Conservation (phyloP, 2,888 invertebrate species). For the Cepaea hortensis region DNA sequence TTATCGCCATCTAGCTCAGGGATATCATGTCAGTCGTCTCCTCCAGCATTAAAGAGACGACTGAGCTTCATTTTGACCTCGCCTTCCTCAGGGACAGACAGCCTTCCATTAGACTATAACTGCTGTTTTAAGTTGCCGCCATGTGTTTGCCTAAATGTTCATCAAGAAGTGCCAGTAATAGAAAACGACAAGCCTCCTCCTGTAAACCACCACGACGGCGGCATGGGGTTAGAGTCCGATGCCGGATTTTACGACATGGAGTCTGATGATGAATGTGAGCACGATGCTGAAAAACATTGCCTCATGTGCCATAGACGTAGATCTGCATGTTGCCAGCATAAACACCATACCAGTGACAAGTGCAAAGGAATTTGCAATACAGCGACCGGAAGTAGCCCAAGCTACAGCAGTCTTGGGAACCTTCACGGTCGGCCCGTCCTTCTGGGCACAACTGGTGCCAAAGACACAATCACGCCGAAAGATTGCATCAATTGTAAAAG, state of each 20-base stretch:
- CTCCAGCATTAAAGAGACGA: not conserved
- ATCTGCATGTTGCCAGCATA: not conserved
- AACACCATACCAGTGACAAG: not conserved
- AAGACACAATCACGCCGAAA: not conserved
- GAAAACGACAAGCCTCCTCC: not conserved
- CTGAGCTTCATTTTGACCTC: not conserved
- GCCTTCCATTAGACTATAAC: conserved; percentile 1
- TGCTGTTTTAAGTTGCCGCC: not conserved
- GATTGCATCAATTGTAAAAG: not conserved
- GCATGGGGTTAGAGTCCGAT: conserved; percentile 53
- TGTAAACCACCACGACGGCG: conserved; percentile 53
- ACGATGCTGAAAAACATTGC: not conserved
- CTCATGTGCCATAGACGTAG: not conserved
- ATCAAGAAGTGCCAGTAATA: not conserved
- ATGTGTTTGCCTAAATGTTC: not conserved
- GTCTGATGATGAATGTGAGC: conserved; percentile 19
- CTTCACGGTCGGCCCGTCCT: too few species aligned
- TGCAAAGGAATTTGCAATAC: not conserved
- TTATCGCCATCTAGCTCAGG: conserved; percentile 41
- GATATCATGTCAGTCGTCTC: conserved; percentile 1
- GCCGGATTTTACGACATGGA: conserved; percentile 53
- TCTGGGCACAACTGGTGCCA: not conserved
- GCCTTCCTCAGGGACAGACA: conserved; percentile 15
- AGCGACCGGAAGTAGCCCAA: not conserved
- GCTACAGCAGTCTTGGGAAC: not conserved